Evolutionary conservation across 2,797 vertebrate genomes (phyloP).

Genomic region (Crax fasciolata): DNA sequence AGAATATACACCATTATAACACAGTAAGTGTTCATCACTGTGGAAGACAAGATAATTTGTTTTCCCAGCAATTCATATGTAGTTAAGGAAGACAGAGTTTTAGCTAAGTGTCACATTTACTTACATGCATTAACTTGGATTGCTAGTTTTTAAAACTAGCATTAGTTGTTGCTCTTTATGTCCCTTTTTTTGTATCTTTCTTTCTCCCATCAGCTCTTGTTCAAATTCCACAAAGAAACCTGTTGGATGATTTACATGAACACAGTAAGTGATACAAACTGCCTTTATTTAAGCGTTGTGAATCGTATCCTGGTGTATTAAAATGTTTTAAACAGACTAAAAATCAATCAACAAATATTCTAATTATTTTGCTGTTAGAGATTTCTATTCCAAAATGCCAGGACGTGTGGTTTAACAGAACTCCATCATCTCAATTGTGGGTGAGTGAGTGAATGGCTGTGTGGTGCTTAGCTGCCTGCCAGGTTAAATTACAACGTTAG

Average conservation of each 20-base stretch:
- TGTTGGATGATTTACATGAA: neutral
- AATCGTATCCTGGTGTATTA: neutral
- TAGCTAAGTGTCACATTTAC: conserved; percentile 3
- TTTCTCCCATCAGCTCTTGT: neutral
- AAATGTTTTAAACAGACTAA: neutral
- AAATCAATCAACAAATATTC: neutral
- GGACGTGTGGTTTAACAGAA: neutral
- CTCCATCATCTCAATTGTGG: neutral
- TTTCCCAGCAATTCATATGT: conserved; percentile 2
- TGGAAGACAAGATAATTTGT: neutral
- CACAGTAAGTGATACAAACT: neutral
- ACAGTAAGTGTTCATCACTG: neutral
- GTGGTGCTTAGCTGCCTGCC: too few species aligned
- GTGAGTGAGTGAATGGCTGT: too few species aligned
- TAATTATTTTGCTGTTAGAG: neutral
- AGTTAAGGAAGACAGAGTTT: conserved; percentile 16
- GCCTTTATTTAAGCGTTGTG: neutral
- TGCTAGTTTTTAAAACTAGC: neutral
- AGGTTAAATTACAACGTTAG: neutral
- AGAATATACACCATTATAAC: neutral
- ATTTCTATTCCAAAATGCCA: neutral
- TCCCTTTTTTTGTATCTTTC: neutral
- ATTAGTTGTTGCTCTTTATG: neutral
- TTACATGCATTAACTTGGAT: neutral
- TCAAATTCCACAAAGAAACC: neutral